Base-by-base conservation (phyloP, 2,888 invertebrate species). In the Mellilla xanthometata region DNA sequence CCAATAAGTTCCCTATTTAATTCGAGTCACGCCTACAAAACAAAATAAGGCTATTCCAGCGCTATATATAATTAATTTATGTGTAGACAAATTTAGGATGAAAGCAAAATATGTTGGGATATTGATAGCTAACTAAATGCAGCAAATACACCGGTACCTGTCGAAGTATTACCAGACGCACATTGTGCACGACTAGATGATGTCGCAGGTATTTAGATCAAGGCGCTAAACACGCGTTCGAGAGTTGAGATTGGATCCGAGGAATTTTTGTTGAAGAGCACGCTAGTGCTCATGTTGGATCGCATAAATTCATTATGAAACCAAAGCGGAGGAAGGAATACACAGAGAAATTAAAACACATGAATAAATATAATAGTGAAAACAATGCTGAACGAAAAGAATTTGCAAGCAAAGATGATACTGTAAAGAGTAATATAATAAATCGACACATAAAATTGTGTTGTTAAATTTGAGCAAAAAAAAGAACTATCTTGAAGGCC, bases 141-240 rank as follows among this genome's bases (percentile, higher is more conserved):
- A 44, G 38, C 13, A 41, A 49, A 46, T 39, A 34, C 48, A 55
- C 59, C 56, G 59, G 60, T 61, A 63, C 59, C 60, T 67, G 53
- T 69, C 63, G 72, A 70, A 73, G 71, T 65, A 64, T 65, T 69
- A 75, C 66, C 72, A 72, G 72, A 76, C 72, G 68, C 67, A 74
- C 71, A 76, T 68, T 42, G 41, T 65, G 69, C 72, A 74, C 71
- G 65, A 72, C 79, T 76, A 81, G 79, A 88, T 85, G 83, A 85
- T 87, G 84, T 87, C 84, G 79, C 79, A 84, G 82, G 84, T 85
- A 89, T 89, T 88, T 87, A 88, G 88, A 88, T 89, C 88, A 89
- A 89, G 88, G 88, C 87, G 87, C 81, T 80, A 85, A 83, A 81
- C 82, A 78, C 80, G 84, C 81, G 82, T 76, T 80, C 81, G 80